A percentile compares a stretch with the other conserved stretches of the same genome.
phyloP scores from a whole-genome alignment of 2,888 invertebrate species.

The Pammene aurita region DNA sequence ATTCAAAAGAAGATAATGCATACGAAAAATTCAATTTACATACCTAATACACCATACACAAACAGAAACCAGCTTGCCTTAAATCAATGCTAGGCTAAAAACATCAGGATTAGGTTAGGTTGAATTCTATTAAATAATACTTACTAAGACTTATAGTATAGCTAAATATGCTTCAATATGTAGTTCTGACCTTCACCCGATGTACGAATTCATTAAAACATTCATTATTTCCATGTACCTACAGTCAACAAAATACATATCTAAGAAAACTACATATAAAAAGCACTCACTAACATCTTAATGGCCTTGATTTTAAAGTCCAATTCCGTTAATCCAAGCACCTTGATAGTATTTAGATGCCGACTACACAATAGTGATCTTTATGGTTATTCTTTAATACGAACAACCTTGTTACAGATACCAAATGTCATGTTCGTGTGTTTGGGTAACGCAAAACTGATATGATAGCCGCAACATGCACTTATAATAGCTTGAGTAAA shows the following conservation, averaged over 20 bases:
- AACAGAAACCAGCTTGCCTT: neutral
- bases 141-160: slow-evolving; percentile 39
- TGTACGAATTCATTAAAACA: slow-evolving; percentile 65
- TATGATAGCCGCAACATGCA: slow-evolving; percentile 40
- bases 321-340: slow-evolving; percentile 2
- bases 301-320: slow-evolving; percentile 16
- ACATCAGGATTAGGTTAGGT: slow-evolving; percentile 3
- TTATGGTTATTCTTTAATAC: slow-evolving; percentile 67
- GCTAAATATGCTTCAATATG: slow-evolving; percentile 24
- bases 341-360: neutral
- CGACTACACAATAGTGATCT: slow-evolving; percentile 52
- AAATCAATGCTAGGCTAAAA: neutral
- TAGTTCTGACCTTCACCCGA: slow-evolving; percentile 61
- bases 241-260: neutral
- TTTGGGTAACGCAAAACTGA: slow-evolving; percentile 68
- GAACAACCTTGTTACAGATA: slow-evolving; percentile 79
- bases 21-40: slow-evolving; percentile 10
- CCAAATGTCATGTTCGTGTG: slow-evolving; percentile 77
- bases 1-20: slow-evolving; percentile 7
- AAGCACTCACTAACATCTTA: neutral
- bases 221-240: slow-evolving; percentile 57
- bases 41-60: neutral
- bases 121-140: neutral
- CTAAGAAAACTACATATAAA: neutral
- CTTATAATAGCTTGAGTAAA: slow-evolving; percentile 6